Evolutionary conservation across 2,113 vertebrate genomes (phyloP).

Genomic region (Tachysurus fulvidraco): DNA sequence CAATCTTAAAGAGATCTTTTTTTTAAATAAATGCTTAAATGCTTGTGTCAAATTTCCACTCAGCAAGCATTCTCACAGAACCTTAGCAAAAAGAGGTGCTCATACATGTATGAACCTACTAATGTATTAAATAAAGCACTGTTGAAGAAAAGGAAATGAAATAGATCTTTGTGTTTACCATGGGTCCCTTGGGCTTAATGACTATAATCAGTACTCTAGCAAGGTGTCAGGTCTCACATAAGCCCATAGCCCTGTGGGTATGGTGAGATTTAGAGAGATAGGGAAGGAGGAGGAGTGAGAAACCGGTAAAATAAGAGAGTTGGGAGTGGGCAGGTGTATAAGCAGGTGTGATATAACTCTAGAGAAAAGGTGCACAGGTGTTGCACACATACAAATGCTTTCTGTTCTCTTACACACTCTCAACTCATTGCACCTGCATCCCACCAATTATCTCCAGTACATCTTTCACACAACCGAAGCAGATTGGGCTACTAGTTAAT

Average conservation of each 20-base stretch:
- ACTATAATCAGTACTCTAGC: constrained; percentile 1
- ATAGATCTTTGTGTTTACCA: constrained; percentile 53
- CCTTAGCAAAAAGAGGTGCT: not conserved
- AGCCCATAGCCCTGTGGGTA: constrained; percentile 26
- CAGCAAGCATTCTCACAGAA: not conserved
- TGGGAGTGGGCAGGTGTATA: constrained; percentile 46
- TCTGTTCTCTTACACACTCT: constrained; percentile 41
- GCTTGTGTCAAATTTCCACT: not conserved
- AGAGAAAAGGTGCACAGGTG: constrained; percentile 48
- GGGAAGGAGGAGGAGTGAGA: not conserved
- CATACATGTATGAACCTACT: not conserved
- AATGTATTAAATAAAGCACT: constrained; percentile 37
- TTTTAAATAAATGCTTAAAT: not conserved
- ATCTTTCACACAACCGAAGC: constrained; percentile 13
- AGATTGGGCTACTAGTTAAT: constrained; percentile 20
- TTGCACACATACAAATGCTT: constrained; percentile 39
- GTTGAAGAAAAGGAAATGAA: constrained; percentile 34
- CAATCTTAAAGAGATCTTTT: constrained; percentile 47
- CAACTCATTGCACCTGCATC: constrained; percentile 32
- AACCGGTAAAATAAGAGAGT: not conserved
- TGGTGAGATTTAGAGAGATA: not conserved
- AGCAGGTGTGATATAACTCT: constrained; percentile 38
- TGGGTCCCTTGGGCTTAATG: constrained; percentile 44
- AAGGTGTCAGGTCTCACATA: constrained; percentile 49
- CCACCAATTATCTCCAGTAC: constrained; percentile 24